Base-by-base conservation (phyloP, 2,888 invertebrate species). In the Lithophane leautieri region DNA sequence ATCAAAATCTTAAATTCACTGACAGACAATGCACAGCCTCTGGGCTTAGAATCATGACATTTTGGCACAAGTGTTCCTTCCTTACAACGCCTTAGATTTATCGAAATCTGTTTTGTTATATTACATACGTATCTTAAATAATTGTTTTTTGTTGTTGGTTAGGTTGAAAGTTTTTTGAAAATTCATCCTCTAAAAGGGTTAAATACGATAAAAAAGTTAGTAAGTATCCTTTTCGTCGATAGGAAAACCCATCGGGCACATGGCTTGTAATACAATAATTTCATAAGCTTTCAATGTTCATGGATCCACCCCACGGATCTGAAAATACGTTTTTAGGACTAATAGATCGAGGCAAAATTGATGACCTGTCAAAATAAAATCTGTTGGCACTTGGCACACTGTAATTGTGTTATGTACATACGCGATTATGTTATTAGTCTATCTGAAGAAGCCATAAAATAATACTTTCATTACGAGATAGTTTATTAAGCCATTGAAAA, bases 381-480 rank as follows among this genome's bases (percentile, higher is more conserved):
- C 22, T 34, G 25, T 73, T 28, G 0, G 3, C 8, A 47, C 40
- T 73, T 28, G 0, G 3, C 8, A 47, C 40, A 44, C 22, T 11
- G 28, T 67, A 34, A 60, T 52, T 52, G n/a, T 47, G 28, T 61
- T 74, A 66, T 6, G n/a, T 50, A 73, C n/a, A n/a, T n/a, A n/a
- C 1, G 14, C 42, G 34, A 63, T 52, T 44, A 44, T 44, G 9
- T 63, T n/a, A 25, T 25, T 25, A 19, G 56, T 78, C 3, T 19
- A 44, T 2, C 50, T 63, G 28, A 58, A 66, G 79, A 83, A 79
- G 44, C 79, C 79, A 42, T 60, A 79, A 28, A 82, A 54, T 9
- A 2, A 16, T 47, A 34, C 22, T 14, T 28, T 67, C 16, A 34
- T 60, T 58, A 60, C 8, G 22, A 8, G 0, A 25, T 34, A 65